Conservation (phyloP, 2,113 vertebrate genomes). For the Coregonus clupeaformis region DNA sequence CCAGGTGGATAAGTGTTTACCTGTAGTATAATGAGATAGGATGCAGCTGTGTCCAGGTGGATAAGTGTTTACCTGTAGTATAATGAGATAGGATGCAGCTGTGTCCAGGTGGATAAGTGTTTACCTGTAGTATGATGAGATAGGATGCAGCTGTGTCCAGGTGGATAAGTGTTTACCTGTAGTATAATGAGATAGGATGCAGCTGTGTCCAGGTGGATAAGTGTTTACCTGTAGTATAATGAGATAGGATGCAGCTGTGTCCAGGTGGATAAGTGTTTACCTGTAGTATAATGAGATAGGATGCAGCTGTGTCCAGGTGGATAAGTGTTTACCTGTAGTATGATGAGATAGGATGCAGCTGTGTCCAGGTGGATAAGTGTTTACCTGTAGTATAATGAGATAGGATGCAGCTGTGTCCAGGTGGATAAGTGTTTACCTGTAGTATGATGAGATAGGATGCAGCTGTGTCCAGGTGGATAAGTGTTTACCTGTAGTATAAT, state of each 20-base stretch:
- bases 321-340: conserved; percentile 96
- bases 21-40: conserved; percentile 98
- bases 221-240: conserved; percentile 98
- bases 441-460: conserved; percentile 98
- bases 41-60: conserved; percentile 97
- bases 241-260: conserved; percentile 97
- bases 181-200: conserved; percentile 98
- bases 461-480: conserved; percentile 96
- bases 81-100: conserved; percentile 97
- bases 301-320: conserved; percentile 97
- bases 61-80: conserved; percentile 96
- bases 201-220: conserved; percentile 96
- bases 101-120: conserved; percentile 98
- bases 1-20: conserved; percentile 96
- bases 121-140: conserved; percentile 96
- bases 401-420: conserved; percentile 98
- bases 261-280: conserved; percentile 96
- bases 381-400: conserved; percentile 96
- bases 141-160: conserved; percentile 98
- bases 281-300: conserved; percentile 98
- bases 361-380: conserved; percentile 98
- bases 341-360: conserved; percentile 97
- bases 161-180: conserved; percentile 97
- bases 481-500: conserved; percentile 98
- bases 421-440: conserved; percentile 97